Conservation (phyloP, 2,888 invertebrate species). For the Campoletis raptor region DNA sequence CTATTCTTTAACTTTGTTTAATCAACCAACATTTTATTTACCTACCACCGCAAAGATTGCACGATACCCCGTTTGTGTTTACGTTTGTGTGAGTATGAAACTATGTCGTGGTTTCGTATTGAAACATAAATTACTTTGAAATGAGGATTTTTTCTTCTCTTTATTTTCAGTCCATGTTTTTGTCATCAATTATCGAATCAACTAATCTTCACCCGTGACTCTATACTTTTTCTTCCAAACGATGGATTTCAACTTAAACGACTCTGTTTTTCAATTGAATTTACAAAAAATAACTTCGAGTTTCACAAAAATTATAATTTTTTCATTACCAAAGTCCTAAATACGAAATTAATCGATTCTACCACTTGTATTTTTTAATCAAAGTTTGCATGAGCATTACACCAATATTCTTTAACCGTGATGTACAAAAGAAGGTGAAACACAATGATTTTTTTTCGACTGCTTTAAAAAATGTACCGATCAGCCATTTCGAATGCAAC, state of each 20-base stretch:
- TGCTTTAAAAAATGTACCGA: not conserved
- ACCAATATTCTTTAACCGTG: not conserved
- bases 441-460: not conserved
- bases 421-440: not conserved
- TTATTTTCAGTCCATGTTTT: not conserved
- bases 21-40: conserved; percentile 61
- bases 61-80: conserved; percentile 81
- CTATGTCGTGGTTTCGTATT: conserved; percentile 42
- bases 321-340: not conserved
- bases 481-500: not conserved
- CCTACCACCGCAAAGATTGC: conserved; percentile 82
- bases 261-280: not conserved
- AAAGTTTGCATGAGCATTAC: not conserved
- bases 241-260: not conserved
- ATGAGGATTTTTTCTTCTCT: not conserved
- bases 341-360: not conserved
- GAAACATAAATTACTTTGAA: not conserved
- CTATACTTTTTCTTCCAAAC: not conserved
- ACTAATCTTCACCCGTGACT: not conserved
- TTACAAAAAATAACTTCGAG: not conserved
- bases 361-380: not conserved
- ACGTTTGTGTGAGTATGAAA: conserved; percentile 64
- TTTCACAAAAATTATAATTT: not conserved
- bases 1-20: conserved; percentile 20
- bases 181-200: not conserved